Conservation (phyloP, 2,797 vertebrate species). For the Thamnophis elegans region DNA sequence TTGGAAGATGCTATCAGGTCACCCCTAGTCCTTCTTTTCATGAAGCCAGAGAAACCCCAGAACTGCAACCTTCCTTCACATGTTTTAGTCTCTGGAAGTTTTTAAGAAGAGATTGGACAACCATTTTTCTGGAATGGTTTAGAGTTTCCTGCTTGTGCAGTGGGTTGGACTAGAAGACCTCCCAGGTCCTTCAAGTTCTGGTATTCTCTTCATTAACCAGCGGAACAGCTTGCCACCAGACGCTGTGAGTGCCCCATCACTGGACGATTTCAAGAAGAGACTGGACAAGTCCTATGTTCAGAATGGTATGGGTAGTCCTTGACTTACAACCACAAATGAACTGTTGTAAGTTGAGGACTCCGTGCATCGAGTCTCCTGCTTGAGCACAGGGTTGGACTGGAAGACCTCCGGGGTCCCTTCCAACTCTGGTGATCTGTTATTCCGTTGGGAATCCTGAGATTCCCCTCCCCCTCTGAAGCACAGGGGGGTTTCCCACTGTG, state of each 20-base stretch:
- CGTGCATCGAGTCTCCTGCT: background rate
- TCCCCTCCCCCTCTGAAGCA: background rate
- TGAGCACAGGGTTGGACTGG: background rate
- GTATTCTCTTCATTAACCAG: too few species aligned
- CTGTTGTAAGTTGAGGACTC: too few species aligned
- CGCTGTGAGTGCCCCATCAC: background rate
- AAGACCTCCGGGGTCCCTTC: background rate
- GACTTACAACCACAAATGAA: too few species aligned
- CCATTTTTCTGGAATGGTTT: background rate
- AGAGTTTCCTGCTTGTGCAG: background rate
- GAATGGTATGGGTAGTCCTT: background rate
- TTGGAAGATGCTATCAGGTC: too few species aligned
- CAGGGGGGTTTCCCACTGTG: too few species aligned
- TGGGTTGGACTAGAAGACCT: background rate
- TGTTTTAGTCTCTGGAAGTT: background rate
- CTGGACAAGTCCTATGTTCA: background rate
- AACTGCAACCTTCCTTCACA: too few species aligned
- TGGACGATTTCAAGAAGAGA: background rate
- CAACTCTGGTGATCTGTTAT: background rate
- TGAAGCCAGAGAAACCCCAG: too few species aligned
- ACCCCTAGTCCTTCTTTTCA: too few species aligned
- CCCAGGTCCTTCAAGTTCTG: background rate
- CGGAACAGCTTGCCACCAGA: background rate
- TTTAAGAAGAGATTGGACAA: background rate
- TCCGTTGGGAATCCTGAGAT: background rate